A percentile compares a stretch with the other conserved stretches of the same genome.
Conservation (phyloP, 2,888 invertebrate genomes). For the Pogonocherus hispidulus region DNA sequence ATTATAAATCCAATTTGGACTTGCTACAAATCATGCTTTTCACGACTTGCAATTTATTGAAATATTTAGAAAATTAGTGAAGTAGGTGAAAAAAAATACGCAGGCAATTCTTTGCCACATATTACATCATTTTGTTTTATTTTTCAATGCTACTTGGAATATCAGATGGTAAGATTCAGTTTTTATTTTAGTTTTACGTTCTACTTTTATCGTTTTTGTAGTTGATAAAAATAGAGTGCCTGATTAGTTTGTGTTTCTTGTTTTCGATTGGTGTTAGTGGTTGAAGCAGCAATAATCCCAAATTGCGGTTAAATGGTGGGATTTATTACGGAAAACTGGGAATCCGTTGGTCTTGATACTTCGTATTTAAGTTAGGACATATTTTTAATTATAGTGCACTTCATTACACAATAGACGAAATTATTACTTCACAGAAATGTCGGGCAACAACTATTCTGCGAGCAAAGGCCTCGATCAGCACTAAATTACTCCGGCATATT, state of each 20-base stretch:
- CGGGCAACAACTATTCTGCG: too few relatives aligned
- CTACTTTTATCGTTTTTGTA: constrained; percentile 42
- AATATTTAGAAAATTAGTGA: constrained; percentile 34
- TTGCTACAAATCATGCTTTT: not conserved
- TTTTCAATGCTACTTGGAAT: constrained; percentile 67
- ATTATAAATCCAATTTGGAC: not conserved
- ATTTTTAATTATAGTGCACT: too few relatives aligned
- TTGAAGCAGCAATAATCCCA: constrained; percentile 1
- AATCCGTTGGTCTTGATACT: too few relatives aligned
- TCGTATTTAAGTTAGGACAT: too few relatives aligned
- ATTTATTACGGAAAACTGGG: too few relatives aligned
- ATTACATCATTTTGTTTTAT: constrained; percentile 56
- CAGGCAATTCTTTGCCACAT: constrained; percentile 42
- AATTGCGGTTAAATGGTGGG: not conserved
- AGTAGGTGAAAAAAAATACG: constrained; percentile 25
- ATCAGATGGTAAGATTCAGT: constrained; percentile 70
- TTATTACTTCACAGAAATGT: too few relatives aligned
- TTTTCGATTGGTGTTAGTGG: constrained; percentile 31
- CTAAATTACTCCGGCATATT: too few relatives aligned
- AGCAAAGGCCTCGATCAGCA: too few relatives aligned
- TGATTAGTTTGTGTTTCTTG: constrained; percentile 44
- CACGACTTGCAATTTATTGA: not conserved
- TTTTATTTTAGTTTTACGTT: constrained; percentile 52
- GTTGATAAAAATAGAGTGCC: constrained; percentile 55
- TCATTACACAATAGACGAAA: too few relatives aligned